Base-by-base conservation (phyloP, 2,888 invertebrate species). In the Halictus quadricinctus region DNA sequence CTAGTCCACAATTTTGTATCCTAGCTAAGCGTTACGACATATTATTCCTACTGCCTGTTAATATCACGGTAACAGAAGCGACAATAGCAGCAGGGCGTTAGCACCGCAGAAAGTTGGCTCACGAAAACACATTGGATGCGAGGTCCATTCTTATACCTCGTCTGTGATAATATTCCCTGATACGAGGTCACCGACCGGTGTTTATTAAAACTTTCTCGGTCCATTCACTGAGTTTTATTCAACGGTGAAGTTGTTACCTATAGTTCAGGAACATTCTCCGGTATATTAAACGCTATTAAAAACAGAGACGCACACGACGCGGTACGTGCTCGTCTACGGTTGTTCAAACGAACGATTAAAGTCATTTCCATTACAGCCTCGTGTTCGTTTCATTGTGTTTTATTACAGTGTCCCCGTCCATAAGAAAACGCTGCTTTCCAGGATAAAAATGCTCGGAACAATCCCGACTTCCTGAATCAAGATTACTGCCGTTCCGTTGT, bases 281-380 rank as follows among this genome's bases (percentile, higher is more conserved):
- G 66, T 36, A 66, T 66, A 66, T 66, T 66, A 66, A 66, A 66
- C 36, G 36, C 66, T 66, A 66, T 66, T 66, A 66, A 66, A 66
- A 66, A 36, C 60, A 29, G 60, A 25, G 25, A 29, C 66, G 66
- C 60, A 29, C 25, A 60, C 66, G 21, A 0, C 21, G 64, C 64
- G 66, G 29, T 36, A 66, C 36, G 36, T 0, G 7, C 29, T 15
- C 8, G 36, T 18, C 15, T 21, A 29, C 18, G 66, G 36, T 66
- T 66, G 66, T 29, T 66, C 66, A 66, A 66, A 66, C 36, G 36
- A 66, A 66, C 66, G 66, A 36, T 36, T 66, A 66, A 66, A 66
- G 66, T 18, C 18, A 66, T 66, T 66, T 29, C 36, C 66, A 36
- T 66, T 66, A 3, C 36, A 18, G 29, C 18, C 66, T 18, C 66